Evolutionary conservation across 2,113 vertebrate genomes (phyloP).

Genomic region (Zosterops lateralis): DNA sequence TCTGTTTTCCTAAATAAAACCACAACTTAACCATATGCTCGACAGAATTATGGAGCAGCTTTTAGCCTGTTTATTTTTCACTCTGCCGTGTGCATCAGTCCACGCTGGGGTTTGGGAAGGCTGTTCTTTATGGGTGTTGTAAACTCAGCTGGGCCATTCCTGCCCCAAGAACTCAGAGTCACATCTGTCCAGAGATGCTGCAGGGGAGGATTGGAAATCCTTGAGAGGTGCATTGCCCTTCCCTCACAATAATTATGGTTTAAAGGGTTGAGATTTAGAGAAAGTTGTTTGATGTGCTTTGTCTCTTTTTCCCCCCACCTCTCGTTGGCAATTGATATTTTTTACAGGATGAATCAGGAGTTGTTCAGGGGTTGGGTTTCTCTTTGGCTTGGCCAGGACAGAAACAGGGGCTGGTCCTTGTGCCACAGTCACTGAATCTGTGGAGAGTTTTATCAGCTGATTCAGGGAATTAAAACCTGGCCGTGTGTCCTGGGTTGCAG

Average conservation of each 20-base stretch:
- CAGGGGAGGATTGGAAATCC: background rate
- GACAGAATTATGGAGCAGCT: conserved; percentile 33
- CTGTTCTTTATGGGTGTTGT: background rate
- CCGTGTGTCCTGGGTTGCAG: background rate
- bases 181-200: background rate
- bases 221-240: background rate
- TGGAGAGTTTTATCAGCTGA: background rate
- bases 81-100: background rate
- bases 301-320: background rate
- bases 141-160: background rate
- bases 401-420: background rate
- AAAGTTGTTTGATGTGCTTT: background rate
- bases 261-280: conserved; percentile 22
- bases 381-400: background rate
- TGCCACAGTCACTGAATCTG: background rate
- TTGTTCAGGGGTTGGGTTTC: background rate
- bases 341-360: conserved; percentile 10
- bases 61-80: conserved; percentile 9
- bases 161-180: background rate
- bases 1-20: conserved; percentile 43
- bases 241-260: background rate
- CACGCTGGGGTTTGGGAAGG: background rate
- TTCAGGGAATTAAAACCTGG: conserved; percentile 28
- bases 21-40: conserved; percentile 25
- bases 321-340: conserved; percentile 18